phyloP scores from a whole-genome alignment of 2,113 vertebrate genomes.

The Scomber colias region DNA sequence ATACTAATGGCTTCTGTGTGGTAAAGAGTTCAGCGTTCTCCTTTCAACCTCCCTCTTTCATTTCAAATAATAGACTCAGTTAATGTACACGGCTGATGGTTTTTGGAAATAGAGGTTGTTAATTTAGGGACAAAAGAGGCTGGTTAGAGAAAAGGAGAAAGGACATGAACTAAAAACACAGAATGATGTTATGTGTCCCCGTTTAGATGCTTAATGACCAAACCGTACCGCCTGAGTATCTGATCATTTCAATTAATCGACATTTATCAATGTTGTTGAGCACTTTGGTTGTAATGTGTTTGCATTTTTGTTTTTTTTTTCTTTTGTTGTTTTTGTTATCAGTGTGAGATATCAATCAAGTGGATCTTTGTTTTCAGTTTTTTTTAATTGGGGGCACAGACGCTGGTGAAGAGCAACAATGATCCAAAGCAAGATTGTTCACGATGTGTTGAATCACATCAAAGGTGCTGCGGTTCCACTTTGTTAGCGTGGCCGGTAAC shows the following conservation, averaged over 20 bases:
- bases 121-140: conserved; percentile 39
- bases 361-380: conserved; percentile 9
- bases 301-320: background rate
- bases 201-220: conserved; percentile 8
- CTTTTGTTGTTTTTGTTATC: background rate
- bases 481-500: background rate
- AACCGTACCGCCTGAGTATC: background rate
- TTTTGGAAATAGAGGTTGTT: conserved; percentile 22
- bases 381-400: conserved; percentile 30
- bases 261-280: conserved; percentile 49
- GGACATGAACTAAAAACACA: conserved; percentile 24
- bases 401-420: conserved; percentile 21
- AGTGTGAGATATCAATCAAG: conserved; percentile 19
- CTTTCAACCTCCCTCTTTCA: conserved; percentile 17
- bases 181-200: conserved; percentile 10
- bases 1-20: conserved; percentile 56
- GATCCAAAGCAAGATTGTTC: conserved; percentile 48
- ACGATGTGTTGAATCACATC: conserved; percentile 6
- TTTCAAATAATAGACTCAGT: conserved; percentile 23
- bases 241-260: conserved; percentile 53
- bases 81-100: conserved; percentile 1
- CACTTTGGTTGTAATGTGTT: conserved; percentile 65
- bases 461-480: background rate
- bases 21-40: conserved; percentile 41
- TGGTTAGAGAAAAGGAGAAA: conserved; percentile 15